phyloP scores from a whole-genome alignment of 2,888 invertebrate genomes.

The Biston stratarius region DNA sequence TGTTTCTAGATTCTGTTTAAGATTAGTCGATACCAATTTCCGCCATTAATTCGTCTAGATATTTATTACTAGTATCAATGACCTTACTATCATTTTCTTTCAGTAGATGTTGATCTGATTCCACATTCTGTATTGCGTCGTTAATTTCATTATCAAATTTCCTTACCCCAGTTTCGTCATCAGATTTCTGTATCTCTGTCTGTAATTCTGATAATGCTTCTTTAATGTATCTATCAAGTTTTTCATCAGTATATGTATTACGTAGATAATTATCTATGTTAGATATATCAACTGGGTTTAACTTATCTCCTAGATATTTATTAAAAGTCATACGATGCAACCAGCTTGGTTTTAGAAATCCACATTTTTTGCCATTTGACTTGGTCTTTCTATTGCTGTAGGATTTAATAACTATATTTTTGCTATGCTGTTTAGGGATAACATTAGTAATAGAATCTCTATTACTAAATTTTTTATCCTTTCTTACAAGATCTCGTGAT shows the following conservation, averaged over 20 bases:
- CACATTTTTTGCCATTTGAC: neutral
- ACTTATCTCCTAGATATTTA: neutral
- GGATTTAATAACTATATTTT: constrained; percentile 11
- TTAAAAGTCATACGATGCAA: constrained; percentile 13
- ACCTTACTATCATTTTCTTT: neutral
- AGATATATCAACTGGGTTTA: neutral
- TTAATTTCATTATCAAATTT: neutral
- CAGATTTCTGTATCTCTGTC: neutral
- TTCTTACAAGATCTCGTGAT: neutral
- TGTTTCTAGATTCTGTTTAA: no score
- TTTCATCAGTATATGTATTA: neutral
- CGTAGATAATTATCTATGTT: neutral
- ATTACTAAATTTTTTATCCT: neutral
- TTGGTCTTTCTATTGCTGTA: constrained; percentile 15
- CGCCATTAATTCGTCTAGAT: constrained; percentile 4
- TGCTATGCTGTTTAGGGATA: constrained; percentile 1
- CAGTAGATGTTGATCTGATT: neutral
- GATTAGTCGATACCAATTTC: neutral
- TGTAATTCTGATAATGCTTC: constrained; percentile 27
- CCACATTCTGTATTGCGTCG: neutral
- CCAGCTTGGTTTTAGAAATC: constrained; percentile 6
- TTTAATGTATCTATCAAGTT: constrained; percentile 34
- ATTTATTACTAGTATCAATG: constrained; percentile 4
- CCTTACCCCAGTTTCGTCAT: neutral
- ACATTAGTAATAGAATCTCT: neutral